These are phyloP conservation scores for Alosa sapidissima DNA, from an alignment of 2,797 vertebrate genomes.

Conservation along the genomic window DNA sequence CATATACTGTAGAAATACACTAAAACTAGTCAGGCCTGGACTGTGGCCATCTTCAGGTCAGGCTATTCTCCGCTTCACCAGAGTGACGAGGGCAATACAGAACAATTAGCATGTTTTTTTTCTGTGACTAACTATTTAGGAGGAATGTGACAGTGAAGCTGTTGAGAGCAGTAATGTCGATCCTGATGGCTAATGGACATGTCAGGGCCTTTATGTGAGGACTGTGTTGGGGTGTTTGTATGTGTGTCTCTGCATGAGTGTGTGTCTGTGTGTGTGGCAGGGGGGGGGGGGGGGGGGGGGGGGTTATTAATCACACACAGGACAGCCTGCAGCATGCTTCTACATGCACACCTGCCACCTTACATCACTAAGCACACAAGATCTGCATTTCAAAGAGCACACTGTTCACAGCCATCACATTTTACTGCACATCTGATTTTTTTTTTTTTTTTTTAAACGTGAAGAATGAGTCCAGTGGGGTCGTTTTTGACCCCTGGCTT, in stretches of 20 bases:
- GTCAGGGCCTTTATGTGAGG: conserved; percentile 68
- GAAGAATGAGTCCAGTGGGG: neutral
- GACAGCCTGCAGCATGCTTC: no score
- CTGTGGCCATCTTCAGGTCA: neutral
- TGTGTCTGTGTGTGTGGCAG: neutral
- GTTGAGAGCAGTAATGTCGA: conserved; percentile 71
- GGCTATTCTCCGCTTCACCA: neutral
- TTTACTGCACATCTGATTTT: neutral
- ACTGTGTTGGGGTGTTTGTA: conserved; percentile 23
- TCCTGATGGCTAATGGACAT: conserved; percentile 77
- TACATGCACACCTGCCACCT: neutral
- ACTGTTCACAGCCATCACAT: neutral
- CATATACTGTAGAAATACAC: neutral
- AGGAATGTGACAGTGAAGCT: conserved; percentile 71
- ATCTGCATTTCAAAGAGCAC: neutral
- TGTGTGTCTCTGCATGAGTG: neutral
- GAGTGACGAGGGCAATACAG: neutral
- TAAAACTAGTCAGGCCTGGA: neutral
- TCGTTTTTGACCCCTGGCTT: conserved; percentile 15
- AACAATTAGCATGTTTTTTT: conserved; percentile 72
- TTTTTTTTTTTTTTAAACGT: neutral
- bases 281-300: neutral
- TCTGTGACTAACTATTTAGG: conserved; percentile 72
- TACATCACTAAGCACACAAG: neutral
- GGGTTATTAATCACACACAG: neutral